These are phyloP conservation scores for Poecilia gillii DNA, from an alignment of 2,797 vertebrate genomes.

Conservation along the genomic window DNA sequence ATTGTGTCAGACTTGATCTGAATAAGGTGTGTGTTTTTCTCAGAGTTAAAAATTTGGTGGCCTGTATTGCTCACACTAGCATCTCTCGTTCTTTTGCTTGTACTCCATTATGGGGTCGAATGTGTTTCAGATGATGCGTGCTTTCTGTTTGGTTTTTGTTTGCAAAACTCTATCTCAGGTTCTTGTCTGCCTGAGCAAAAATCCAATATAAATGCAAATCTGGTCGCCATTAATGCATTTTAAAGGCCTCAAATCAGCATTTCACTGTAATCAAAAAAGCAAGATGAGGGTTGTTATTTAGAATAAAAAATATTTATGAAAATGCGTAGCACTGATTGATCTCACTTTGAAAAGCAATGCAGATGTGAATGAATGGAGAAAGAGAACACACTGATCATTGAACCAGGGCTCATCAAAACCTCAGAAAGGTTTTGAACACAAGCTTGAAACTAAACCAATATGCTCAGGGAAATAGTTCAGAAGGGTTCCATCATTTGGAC, in stretches of 20 bases:
- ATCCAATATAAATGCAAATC: constrained; percentile 90
- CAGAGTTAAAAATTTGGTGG: constrained; percentile 48
- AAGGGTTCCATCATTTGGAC: background rate
- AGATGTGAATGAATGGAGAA: constrained; percentile 47
- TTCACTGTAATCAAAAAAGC: constrained; percentile 80
- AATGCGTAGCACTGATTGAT: constrained; percentile 73
- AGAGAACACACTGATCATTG: constrained; percentile 35
- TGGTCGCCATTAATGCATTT: constrained; percentile 82
- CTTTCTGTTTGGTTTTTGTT: constrained; percentile 79
- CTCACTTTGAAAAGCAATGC: constrained; percentile 55
- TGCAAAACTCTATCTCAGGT: constrained; percentile 71
- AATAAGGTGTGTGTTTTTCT: constrained; percentile 54
- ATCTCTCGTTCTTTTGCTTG: constrained; percentile 60
- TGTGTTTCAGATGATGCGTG: constrained; percentile 76
- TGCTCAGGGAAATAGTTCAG: background rate
- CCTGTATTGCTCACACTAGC: constrained; percentile 67
- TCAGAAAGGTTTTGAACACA: constrained; percentile 35
- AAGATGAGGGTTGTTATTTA: constrained; percentile 76
- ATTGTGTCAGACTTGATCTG: constrained; percentile 43
- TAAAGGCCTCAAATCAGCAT: constrained; percentile 78
- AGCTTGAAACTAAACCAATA: constrained; percentile 21
- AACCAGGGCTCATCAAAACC: constrained; percentile 48
- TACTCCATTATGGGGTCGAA: constrained; percentile 75
- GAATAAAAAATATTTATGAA: constrained; percentile 81
- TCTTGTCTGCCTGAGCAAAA: constrained; percentile 70